These are phyloP conservation scores for Leucania comma DNA, from an alignment of 2,888 invertebrate species.

Conservation along the genomic window DNA sequence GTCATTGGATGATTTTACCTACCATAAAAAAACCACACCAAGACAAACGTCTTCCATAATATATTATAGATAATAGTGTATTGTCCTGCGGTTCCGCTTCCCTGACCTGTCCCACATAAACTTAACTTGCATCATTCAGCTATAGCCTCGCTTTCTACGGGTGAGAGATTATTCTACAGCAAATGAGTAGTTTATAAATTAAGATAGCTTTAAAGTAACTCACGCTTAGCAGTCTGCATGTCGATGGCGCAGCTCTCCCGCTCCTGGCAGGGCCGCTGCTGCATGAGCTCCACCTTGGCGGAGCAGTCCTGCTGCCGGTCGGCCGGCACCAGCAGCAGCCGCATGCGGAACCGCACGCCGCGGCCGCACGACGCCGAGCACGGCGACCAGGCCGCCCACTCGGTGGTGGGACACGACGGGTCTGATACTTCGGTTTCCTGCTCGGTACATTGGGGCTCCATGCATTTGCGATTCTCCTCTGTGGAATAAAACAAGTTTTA, in stretches of 20 bases:
- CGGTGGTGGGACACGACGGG: slow-evolving; percentile 94
- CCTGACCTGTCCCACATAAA: no score
- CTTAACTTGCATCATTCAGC: no score
- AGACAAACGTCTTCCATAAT: no score
- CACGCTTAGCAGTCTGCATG: slow-evolving; percentile 94
- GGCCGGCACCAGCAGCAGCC: slow-evolving; percentile 93
- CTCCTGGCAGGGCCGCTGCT: slow-evolving; percentile 93
- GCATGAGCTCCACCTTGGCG: slow-evolving; percentile 93
- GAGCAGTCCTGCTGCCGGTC: slow-evolving; percentile 92
- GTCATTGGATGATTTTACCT: no score
- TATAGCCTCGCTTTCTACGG: no score
- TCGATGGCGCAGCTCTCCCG: slow-evolving; percentile 93
- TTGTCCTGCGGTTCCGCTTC: no score
- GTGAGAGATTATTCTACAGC: no score
- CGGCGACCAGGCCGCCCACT: slow-evolving; percentile 98
- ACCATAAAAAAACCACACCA: no score
- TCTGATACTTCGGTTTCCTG: slow-evolving; percentile 89
- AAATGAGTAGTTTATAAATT: neutral
- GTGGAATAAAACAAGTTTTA: slow-evolving; percentile 5
- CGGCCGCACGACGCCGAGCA: slow-evolving; percentile 97
- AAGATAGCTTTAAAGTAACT: neutral
- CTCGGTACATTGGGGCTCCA: slow-evolving; percentile 92
- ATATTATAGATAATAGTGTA: no score
- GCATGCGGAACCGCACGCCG: slow-evolving; percentile 93
- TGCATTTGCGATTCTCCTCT: slow-evolving; percentile 96